A percentile compares a stretch with the other conserved stretches of the same genome.
Evolutionary conservation across 1,140 invertebrate species (phyloP).

Genomic region (Dreissena polymorpha): DNA sequence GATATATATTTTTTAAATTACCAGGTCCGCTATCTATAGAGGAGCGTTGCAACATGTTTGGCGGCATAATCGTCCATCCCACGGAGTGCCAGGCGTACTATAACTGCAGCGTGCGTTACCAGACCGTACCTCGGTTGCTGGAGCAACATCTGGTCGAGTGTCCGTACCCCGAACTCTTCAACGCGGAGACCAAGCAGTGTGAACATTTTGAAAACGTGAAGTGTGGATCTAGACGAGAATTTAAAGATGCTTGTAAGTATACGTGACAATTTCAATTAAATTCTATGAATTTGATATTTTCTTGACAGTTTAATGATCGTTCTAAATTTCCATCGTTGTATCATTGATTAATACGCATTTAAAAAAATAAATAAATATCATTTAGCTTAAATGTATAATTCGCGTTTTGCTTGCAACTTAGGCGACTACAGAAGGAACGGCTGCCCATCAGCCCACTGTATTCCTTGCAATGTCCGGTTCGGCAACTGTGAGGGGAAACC

Average conservation of each 20-base stretch:
- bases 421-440: slow-evolving; percentile 47
- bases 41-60: slow-evolving; percentile 35
- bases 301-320: too few species aligned
- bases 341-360: too few species aligned
- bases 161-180: slow-evolving; percentile 63
- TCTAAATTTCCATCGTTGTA: too few species aligned
- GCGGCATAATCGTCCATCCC: slow-evolving; percentile 53
- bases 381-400: too few species aligned
- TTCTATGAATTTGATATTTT: too few species aligned
- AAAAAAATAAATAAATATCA: too few species aligned
- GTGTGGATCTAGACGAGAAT: slow-evolving; percentile 58
- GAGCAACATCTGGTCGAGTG: slow-evolving; percentile 63
- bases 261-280: too few species aligned
- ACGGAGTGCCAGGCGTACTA: slow-evolving; percentile 65
- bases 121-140: slow-evolving; percentile 34
- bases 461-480: slow-evolving; percentile 43
- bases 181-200: slow-evolving; percentile 50
- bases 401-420: not conserved
- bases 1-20: not conserved
- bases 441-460: slow-evolving; percentile 46
- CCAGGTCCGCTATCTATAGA: slow-evolving; percentile 40
- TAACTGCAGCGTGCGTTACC: slow-evolving; percentile 56
- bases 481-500: slow-evolving; percentile 55
- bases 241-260: slow-evolving; percentile 59
- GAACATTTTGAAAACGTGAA: slow-evolving; percentile 55